These are phyloP conservation scores for Flabesymbios commensalis DNA, from an alignment of 2,888 invertebrate genomes.

Conservation along the genomic window DNA sequence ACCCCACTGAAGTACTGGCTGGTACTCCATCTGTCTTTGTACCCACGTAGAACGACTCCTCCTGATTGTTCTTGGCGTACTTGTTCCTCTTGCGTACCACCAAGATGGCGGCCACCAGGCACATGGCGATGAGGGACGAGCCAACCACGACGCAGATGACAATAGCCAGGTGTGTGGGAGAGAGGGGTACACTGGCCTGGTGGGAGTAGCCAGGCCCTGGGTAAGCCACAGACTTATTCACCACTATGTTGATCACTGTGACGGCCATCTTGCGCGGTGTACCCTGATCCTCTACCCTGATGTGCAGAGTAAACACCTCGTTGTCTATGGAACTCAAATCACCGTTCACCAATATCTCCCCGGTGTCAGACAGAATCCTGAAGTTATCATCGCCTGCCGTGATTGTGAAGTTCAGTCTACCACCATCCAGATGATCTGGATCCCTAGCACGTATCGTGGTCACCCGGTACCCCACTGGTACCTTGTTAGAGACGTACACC, in stretches of 20 bases:
- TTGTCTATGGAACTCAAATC: conserved; percentile 8
- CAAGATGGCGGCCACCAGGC: no score
- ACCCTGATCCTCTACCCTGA: no score
- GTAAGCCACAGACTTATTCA: not conserved
- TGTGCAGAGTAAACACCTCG: conserved; percentile 2
- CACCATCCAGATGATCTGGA: conserved; percentile 6
- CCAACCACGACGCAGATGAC: conserved; percentile 1
- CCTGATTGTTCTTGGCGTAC: no score
- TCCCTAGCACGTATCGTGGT: conserved; percentile 1
- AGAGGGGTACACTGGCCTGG: not conserved
- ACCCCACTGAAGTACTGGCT: no score
- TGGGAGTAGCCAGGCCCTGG: not conserved
- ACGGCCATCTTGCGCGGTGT: no score
- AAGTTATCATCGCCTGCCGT: conserved; percentile 10
- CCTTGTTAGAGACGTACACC: conserved; percentile 1
- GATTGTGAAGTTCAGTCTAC: conserved; percentile 4
- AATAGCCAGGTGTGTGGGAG: not conserved
- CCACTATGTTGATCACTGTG: not conserved
- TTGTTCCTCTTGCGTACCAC: no score
- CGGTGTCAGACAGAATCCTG: conserved; percentile 15
- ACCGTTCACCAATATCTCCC: conserved; percentile 11
- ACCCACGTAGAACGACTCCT: no score
- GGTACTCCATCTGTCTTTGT: no score
- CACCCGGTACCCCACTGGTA: conserved; percentile 5
- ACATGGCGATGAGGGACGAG: no score